Conservation (phyloP, 53 echinoderm and acorn worm genomes). For the Crossaster papposus region DNA sequence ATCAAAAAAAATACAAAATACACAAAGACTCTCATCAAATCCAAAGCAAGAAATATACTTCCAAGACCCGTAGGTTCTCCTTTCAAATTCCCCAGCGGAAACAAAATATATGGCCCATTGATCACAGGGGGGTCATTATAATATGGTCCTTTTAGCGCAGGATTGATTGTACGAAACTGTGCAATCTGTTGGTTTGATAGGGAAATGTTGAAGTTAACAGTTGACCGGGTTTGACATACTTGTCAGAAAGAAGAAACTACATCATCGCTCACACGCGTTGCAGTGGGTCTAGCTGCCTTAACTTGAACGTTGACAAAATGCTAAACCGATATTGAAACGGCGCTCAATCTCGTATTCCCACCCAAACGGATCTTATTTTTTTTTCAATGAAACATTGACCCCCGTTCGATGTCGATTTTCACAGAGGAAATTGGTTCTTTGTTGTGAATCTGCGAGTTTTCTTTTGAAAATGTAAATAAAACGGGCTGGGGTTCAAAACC, state of each 20-base stretch:
- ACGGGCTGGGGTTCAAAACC: background rate
- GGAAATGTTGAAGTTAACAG: background rate
- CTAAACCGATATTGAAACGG: background rate
- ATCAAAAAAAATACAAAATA: background rate
- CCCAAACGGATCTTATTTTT: background rate
- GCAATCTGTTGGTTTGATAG: background rate
- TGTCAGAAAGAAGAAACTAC: background rate
- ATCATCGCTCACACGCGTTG: conserved; percentile 36
- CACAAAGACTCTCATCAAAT: background rate
- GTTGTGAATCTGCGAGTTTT: background rate
- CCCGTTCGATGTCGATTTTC: background rate
- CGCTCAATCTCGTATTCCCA: background rate
- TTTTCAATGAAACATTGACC: background rate
- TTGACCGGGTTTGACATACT: conserved; percentile 25
- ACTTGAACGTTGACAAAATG: background rate
- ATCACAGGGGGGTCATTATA: background rate
- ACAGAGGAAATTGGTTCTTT: conserved; percentile 16
- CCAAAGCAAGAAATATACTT: background rate
- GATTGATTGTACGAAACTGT: background rate
- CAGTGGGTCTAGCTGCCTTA: conserved; percentile 30
- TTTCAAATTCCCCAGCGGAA: background rate
- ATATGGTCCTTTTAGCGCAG: background rate
- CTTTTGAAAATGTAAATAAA: conserved; percentile 7
- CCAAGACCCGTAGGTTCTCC: background rate
- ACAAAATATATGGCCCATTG: background rate